phyloP scores from a whole-genome alignment of 2,888 invertebrate species.

The Xanthorhoe designata region DNA sequence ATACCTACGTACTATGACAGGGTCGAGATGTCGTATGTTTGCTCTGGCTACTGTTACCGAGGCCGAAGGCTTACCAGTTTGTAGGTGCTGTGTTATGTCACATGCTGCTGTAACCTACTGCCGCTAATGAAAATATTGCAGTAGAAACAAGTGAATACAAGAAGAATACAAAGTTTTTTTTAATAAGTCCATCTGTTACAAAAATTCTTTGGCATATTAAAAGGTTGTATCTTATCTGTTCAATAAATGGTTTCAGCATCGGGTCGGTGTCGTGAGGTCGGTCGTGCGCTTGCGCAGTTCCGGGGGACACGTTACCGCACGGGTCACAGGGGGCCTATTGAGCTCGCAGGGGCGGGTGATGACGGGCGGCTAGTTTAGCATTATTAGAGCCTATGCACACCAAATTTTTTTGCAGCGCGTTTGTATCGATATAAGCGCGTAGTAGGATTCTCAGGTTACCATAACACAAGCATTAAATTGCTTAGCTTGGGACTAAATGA shows the following conservation, averaged over 20 bases:
- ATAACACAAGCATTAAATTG: too few species aligned
- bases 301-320: conserved; percentile 43
- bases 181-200: conserved; percentile 18
- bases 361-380: conserved; percentile 14
- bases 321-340: conserved; percentile 35
- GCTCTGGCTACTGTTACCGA: conserved; percentile 36
- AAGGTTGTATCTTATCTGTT: conserved; percentile 21
- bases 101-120: conserved; percentile 16
- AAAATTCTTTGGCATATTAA: conserved; percentile 15
- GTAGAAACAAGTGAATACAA: background rate
- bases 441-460: too few species aligned
- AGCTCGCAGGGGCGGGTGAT: background rate
- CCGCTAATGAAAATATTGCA: conserved; percentile 15
- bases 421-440: too few species aligned
- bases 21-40: conserved; percentile 39
- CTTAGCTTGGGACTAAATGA: too few species aligned
- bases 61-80: conserved; percentile 33
- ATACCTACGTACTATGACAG: conserved; percentile 16
- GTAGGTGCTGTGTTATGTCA: conserved; percentile 33
- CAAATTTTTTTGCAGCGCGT: too few species aligned
- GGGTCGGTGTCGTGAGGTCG: conserved; percentile 12
- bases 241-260: conserved; percentile 31
- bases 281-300: conserved; percentile 25
- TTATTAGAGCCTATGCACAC: conserved; percentile 2
- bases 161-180: background rate